These are phyloP conservation scores for Temnothorax ravouxi DNA, from an alignment of 2,888 invertebrate genomes.

Conservation along the genomic window DNA sequence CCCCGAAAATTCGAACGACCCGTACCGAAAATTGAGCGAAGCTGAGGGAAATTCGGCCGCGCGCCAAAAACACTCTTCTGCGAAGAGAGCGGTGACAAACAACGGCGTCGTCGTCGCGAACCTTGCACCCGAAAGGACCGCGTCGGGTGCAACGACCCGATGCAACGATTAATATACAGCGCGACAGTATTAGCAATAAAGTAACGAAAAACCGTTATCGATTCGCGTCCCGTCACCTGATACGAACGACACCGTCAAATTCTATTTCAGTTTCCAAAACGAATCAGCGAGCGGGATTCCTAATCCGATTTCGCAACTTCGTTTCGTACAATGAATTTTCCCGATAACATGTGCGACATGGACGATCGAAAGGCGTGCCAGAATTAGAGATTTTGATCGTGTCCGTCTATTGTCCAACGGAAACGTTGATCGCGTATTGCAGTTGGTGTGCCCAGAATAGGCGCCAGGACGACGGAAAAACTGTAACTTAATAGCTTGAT, in stretches of 20 bases:
- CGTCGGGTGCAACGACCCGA: conserved; percentile 40
- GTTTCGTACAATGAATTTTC: background rate
- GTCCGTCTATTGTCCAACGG: background rate
- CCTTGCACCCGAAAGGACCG: conserved; percentile 21
- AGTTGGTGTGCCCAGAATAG: conserved; percentile 22
- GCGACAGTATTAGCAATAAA: conserved; percentile 17
- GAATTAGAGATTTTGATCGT: conserved; percentile 19
- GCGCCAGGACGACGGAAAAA: conserved; percentile 26
- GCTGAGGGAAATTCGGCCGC: conserved; percentile 53
- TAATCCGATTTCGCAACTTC: conserved; percentile 9
- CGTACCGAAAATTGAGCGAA: conserved; percentile 53
- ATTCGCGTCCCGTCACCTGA: background rate
- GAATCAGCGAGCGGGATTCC: background rate
- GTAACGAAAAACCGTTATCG: conserved; percentile 7
- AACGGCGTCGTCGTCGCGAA: background rate
- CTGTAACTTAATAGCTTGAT: conserved; percentile 47
- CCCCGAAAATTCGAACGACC: conserved; percentile 56
- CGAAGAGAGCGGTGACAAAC: conserved; percentile 51
- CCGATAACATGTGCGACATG: background rate
- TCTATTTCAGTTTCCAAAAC: background rate
- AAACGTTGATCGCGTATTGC: conserved; percentile 5
- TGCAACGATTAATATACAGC: conserved; percentile 14
- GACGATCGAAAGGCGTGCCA: conserved; percentile 5
- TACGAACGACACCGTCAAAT: background rate
- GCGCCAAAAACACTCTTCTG: conserved; percentile 62